phyloP scores from a whole-genome alignment of 2,113 vertebrate genomes.

The Diadophis punctatus region DNA sequence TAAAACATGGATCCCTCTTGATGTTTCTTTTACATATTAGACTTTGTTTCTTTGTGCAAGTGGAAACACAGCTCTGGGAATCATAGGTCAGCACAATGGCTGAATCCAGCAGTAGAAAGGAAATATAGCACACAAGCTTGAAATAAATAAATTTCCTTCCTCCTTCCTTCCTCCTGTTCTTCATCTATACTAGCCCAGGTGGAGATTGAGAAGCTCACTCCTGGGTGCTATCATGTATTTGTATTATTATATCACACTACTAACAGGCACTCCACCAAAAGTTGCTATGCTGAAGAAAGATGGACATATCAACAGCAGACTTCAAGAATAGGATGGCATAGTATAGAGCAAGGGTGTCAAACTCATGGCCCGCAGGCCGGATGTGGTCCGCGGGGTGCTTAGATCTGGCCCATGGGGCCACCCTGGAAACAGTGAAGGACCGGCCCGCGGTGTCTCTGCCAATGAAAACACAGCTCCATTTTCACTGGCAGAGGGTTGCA shows the following conservation, averaged over 20 bases:
- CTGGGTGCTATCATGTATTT: neutral
- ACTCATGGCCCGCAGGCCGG: no score
- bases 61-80: neutral
- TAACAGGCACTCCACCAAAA: neutral
- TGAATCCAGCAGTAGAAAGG: neutral
- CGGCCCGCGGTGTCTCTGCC: no score
- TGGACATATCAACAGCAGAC: neutral
- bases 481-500: no score
- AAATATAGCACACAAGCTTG: neutral
- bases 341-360: neutral
- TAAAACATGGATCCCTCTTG: neutral
- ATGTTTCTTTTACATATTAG: neutral
- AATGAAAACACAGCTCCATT: no score
- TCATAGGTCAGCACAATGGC: neutral
- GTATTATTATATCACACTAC: neutral
- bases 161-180: neutral
- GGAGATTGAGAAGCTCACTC: neutral
- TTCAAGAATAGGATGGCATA: neutral
- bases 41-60: neutral
- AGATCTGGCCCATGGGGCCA: no score
- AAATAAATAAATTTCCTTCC: neutral
- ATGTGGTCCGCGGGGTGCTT: no score
- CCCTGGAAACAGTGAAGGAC: no score
- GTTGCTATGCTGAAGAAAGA: neutral
- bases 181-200: neutral